A percentile compares a stretch with the other conserved stretches of the same genome.
Evolutionary conservation across 2,888 invertebrate species (phyloP).

Genomic region (Eristalis intricaria): DNA sequence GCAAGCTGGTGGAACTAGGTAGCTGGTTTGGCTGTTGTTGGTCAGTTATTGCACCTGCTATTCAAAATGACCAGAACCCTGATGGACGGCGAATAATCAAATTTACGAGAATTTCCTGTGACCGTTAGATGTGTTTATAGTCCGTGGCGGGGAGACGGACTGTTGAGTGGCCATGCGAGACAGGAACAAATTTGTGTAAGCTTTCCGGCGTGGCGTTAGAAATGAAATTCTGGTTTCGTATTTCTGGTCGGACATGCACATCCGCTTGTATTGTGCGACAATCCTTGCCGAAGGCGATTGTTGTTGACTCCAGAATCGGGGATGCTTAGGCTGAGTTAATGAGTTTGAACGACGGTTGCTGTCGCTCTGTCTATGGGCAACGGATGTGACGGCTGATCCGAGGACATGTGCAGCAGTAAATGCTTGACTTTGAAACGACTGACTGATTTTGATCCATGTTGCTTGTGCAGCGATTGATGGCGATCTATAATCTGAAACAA

Average conservation of each 20-base stretch:
- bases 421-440: too few relatives aligned
- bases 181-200: neutral
- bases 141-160: neutral
- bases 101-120: conserved; percentile 43
- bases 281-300: neutral
- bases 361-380: too few relatives aligned
- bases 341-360: neutral
- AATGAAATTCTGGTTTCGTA: conserved; percentile 9
- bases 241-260: neutral
- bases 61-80: neutral
- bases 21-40: conserved; percentile 33
- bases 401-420: too few relatives aligned
- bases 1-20: conserved; percentile 4
- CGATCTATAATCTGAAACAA: too few relatives aligned
- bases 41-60: conserved; percentile 42
- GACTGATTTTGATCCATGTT: too few relatives aligned
- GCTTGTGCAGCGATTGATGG: too few relatives aligned
- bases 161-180: neutral
- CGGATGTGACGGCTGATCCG: too few relatives aligned
- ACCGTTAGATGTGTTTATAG: conserved; percentile 39
- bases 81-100: conserved; percentile 49
- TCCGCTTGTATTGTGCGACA: neutral
- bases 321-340: neutral
- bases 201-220: conserved; percentile 14
- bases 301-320: neutral